A percentile compares a stretch with the other conserved stretches of the same genome.
These are phyloP conservation scores for Griposia aprilina DNA, from an alignment of 2,888 invertebrate genomes.

Conservation along the genomic window DNA sequence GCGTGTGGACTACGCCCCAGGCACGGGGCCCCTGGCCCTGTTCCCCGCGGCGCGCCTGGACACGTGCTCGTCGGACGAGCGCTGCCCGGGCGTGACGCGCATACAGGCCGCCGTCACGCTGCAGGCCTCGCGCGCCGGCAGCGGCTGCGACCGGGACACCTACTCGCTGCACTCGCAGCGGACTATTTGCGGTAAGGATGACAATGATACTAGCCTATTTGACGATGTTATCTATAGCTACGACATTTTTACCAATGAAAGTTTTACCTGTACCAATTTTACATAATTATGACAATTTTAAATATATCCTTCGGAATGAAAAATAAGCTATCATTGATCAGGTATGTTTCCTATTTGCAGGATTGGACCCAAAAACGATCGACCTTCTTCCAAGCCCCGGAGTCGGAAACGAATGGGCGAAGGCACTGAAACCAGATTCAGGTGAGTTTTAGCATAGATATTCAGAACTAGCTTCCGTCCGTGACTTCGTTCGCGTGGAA, in stretches of 20 bases:
- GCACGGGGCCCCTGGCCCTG: slow-evolving; percentile 94
- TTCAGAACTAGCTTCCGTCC: neutral
- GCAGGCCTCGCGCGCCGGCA: slow-evolving; percentile 96
- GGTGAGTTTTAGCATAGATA: slow-evolving; percentile 77
- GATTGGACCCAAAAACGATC: slow-evolving; percentile 94
- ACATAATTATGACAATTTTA: no score
- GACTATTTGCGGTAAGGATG: slow-evolving; percentile 93
- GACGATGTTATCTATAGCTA: neutral
- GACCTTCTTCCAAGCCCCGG: slow-evolving; percentile 96
- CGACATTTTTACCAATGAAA: no score
- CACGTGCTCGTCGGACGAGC: slow-evolving; percentile 97
- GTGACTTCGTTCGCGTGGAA: no score
- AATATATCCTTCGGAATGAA: neutral
- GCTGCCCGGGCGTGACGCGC: slow-evolving; percentile 93
- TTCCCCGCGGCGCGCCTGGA: slow-evolving; percentile 96
- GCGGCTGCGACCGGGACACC: slow-evolving; percentile 98
- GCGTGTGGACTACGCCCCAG: slow-evolving; percentile 96
- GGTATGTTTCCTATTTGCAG: slow-evolving; percentile 67
- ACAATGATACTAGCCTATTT: neutral
- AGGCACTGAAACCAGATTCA: slow-evolving; percentile 95
- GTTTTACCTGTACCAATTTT: no score
- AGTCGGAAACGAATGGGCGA: slow-evolving; percentile 95
- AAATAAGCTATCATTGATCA: neutral
- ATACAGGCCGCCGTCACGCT: slow-evolving; percentile 92
- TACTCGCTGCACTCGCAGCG: slow-evolving; percentile 96